Conservation (phyloP, 2,888 invertebrate species). For the Acanthoscelides obtectus region DNA sequence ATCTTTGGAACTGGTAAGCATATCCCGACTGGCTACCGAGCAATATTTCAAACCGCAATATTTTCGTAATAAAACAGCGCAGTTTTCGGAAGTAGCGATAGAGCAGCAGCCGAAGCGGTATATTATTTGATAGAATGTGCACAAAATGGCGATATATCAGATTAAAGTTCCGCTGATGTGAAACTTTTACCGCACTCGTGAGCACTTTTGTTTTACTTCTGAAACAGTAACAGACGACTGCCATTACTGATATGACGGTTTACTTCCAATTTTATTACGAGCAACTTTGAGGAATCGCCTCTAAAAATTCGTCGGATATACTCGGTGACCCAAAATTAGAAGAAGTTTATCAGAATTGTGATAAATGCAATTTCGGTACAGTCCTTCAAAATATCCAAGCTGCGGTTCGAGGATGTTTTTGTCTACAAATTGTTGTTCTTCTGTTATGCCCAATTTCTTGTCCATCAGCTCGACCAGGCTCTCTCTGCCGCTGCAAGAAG, state of each 20-base stretch:
- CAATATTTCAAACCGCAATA: not conserved
- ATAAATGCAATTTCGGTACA: no score
- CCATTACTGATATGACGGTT: constrained; percentile 14
- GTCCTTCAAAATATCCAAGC: no score
- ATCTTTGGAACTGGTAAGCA: no score
- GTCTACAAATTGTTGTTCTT: no score
- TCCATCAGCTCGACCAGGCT: no score
- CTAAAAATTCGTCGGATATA: not conserved
- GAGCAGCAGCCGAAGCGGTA: not conserved
- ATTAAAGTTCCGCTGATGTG: constrained; percentile 40
- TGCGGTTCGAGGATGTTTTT: no score
- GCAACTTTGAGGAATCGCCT: not conserved
- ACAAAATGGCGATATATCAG: constrained; percentile 38
- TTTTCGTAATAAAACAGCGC: not conserved
- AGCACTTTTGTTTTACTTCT: constrained; percentile 27
- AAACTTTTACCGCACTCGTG: constrained; percentile 34
- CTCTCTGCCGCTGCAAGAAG: no score
- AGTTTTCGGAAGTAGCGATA: not conserved
- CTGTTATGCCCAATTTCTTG: no score
- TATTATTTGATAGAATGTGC: constrained; percentile 38
- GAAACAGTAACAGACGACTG: constrained; percentile 28
- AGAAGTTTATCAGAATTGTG: no score
- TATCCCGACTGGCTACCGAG: no score
- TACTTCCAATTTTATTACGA: not conserved
- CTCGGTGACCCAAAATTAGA: not conserved